phyloP scores from a whole-genome alignment of 2,797 vertebrate genomes.

The Hyperoplus immaculatus region DNA sequence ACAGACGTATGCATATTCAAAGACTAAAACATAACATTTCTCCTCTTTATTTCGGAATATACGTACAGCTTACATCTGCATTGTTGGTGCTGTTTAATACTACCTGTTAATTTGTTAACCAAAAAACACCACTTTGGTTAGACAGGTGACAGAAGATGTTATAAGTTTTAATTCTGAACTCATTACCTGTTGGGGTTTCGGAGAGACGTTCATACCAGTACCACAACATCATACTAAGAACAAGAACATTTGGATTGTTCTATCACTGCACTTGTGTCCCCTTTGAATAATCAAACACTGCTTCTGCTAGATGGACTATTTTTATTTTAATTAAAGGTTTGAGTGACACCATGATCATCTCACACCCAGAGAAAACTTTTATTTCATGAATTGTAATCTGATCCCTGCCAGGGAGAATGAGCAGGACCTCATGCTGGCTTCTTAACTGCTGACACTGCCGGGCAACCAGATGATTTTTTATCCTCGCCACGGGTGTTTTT shows the following conservation, averaged over 20 bases:
- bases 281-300: constrained; percentile 39
- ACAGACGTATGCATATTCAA: neutral
- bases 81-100: neutral
- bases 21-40: neutral
- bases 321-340: constrained; percentile 96
- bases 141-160: constrained; percentile 5
- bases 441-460: constrained; percentile 94
- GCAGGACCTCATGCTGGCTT: constrained; percentile 92
- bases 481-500: constrained; percentile 91
- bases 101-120: neutral
- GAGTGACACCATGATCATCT: constrained; percentile 90
- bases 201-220: neutral
- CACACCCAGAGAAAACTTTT: constrained; percentile 90
- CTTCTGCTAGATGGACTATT: constrained; percentile 54
- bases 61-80: neutral
- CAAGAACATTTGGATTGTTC: constrained; percentile 16
- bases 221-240: constrained; percentile 6
- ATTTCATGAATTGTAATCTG: constrained; percentile 96
- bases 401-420: constrained; percentile 91
- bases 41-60: neutral
- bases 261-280: constrained; percentile 12
- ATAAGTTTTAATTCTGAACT: constrained; percentile 8
- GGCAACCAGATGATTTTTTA: constrained; percentile 89
- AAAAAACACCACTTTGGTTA: constrained; percentile 7
- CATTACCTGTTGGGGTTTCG: constrained; percentile 12